Evolutionary conservation across 2,888 invertebrate species (phyloP).

Genomic region (Sipha maydis): DNA sequence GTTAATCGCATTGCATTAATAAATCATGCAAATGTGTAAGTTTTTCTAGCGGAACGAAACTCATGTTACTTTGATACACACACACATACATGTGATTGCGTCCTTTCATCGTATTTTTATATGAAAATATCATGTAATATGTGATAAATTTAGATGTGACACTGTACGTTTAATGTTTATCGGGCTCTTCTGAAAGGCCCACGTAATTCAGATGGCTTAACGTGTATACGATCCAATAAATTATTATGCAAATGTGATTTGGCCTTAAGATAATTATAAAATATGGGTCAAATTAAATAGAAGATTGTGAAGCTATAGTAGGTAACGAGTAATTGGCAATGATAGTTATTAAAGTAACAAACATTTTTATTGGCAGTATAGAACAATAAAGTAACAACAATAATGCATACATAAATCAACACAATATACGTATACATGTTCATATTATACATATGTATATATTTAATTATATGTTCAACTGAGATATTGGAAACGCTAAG

Average conservation of each 20-base stretch:
- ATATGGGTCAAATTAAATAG: constrained; percentile 22
- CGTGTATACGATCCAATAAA: background rate
- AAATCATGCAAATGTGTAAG: background rate
- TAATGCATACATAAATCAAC: no score
- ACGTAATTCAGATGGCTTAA: background rate
- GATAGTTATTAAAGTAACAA: background rate
- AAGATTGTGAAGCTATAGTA: constrained; percentile 2
- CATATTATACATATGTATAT: background rate
- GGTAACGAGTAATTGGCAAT: constrained; percentile 14
- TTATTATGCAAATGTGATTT: constrained; percentile 31
- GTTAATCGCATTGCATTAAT: background rate
- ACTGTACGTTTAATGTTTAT: background rate
- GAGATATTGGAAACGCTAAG: no score
- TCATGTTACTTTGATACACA: background rate
- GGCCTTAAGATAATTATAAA: background rate
- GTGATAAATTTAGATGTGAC: background rate
- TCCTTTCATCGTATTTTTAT: background rate
- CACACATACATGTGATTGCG: background rate
- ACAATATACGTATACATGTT: no score
- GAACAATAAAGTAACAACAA: background rate
- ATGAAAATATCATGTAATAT: background rate
- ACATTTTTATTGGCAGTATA: background rate
- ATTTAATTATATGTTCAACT: background rate
- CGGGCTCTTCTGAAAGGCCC: background rate
- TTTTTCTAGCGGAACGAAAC: background rate